Percentiles rank a stretch among this genome's conserved stretches.
These are phyloP conservation scores for Lochmaea crataegi DNA, from an alignment of 2,888 invertebrate genomes.

Conservation along the genomic window DNA sequence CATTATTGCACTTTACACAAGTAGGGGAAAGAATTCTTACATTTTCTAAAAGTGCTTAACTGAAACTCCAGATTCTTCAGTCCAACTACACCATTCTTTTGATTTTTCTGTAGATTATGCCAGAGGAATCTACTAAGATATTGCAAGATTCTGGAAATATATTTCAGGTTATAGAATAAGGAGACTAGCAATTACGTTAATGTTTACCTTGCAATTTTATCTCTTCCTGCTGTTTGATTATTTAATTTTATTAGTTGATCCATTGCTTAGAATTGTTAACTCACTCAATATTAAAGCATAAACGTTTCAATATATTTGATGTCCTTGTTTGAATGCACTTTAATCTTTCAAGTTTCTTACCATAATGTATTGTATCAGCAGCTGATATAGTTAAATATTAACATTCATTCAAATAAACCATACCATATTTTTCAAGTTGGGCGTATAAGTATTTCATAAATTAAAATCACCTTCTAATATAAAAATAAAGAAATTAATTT, in stretches of 20 bases:
- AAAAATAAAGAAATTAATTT: too few species aligned
- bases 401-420: neutral
- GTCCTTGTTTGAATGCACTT: constrained; percentile 2
- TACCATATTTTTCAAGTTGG: too few species aligned
- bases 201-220: constrained; percentile 66
- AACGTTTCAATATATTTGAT: neutral
- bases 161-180: constrained; percentile 9
- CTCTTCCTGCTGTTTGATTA: constrained; percentile 67
- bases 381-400: neutral
- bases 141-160: constrained; percentile 76
- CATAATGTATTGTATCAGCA: neutral
- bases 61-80: constrained; percentile 86
- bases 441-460: too few species aligned
- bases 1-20: constrained; percentile 68
- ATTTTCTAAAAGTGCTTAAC: constrained; percentile 86
- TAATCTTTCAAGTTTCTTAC: neutral
- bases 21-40: constrained; percentile 68
- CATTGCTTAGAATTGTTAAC: constrained; percentile 54
- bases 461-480: too few species aligned
- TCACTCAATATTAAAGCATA: neutral
- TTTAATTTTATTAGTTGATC: constrained; percentile 66
- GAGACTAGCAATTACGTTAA: neutral
- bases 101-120: constrained; percentile 77
- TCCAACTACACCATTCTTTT: constrained; percentile 76
- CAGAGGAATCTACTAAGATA: constrained; percentile 84